Evolutionary conservation across 2,797 vertebrate genomes (phyloP).

Genomic region (Oreortyx pictus): DNA sequence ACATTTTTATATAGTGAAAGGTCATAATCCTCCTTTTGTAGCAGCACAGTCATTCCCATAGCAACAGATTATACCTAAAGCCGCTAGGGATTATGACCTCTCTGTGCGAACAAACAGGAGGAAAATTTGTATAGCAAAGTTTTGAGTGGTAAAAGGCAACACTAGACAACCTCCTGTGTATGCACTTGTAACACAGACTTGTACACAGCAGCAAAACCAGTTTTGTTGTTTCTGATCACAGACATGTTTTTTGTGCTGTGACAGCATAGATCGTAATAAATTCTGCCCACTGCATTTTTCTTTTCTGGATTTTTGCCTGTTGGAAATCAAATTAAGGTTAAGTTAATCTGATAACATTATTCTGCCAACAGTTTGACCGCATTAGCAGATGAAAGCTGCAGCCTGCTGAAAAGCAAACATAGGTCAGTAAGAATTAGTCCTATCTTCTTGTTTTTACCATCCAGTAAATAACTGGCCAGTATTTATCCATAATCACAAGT

Average conservation of each 20-base stretch:
- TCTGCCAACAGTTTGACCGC: background rate
- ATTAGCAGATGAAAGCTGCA: background rate
- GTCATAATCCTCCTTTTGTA: slow-evolving; percentile 57
- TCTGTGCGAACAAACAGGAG: slow-evolving; percentile 49
- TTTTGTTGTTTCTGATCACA: background rate
- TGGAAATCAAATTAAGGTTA: background rate
- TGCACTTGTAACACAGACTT: background rate
- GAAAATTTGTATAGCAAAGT: slow-evolving; percentile 46
- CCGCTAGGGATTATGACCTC: slow-evolving; percentile 46
- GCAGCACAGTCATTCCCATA: slow-evolving; percentile 50
- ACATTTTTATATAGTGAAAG: slow-evolving; percentile 64
- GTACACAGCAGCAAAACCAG: background rate
- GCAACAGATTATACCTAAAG: slow-evolving; percentile 58
- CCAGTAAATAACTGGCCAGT: background rate
- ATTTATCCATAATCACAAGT: background rate
- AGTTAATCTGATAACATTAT: background rate
- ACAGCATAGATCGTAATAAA: background rate
- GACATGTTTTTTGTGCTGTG: background rate
- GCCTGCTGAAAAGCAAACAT: background rate
- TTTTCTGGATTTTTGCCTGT: background rate
- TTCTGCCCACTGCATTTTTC: background rate
- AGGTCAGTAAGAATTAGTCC: background rate
- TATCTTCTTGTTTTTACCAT: background rate
- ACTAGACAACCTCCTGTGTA: background rate
- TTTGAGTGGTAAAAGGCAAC: slow-evolving; percentile 34